Conservation (phyloP, 2,888 invertebrate genomes). For the Leptopilina drosophilae region DNA sequence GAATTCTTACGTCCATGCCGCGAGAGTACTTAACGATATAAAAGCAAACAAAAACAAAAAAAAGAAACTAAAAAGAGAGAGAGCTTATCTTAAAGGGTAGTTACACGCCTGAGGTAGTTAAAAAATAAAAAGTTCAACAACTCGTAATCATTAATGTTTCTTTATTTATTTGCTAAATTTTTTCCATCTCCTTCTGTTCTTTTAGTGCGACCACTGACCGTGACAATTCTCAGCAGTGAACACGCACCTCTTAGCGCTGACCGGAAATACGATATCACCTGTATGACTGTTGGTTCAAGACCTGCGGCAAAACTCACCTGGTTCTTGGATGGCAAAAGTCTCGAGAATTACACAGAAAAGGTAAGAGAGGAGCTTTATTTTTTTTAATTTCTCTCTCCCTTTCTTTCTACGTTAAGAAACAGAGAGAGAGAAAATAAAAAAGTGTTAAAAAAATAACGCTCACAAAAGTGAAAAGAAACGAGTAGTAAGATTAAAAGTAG, state of each 20-base stretch:
- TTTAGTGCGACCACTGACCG: conserved; percentile 88
- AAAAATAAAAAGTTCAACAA: conserved; percentile 30
- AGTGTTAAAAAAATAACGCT: background rate
- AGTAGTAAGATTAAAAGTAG: conserved; percentile 32
- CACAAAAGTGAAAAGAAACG: conserved; percentile 3
- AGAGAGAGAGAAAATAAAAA: background rate
- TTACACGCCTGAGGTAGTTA: background rate
- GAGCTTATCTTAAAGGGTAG: conserved; percentile 33
- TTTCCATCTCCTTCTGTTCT: conserved; percentile 38
- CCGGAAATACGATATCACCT: conserved; percentile 88
- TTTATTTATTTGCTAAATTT: background rate
- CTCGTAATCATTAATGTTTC: conserved; percentile 28
- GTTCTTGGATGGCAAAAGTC: conserved; percentile 87
- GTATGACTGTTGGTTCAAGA: conserved; percentile 89
- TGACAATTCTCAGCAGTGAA: conserved; percentile 88
- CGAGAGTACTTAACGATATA: conserved; percentile 47
- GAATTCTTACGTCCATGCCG: conserved; percentile 48
- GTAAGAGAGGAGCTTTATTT: conserved; percentile 70
- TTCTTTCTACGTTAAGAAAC: no score
- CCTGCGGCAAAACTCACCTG: conserved; percentile 91
- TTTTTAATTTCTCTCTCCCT: no score
- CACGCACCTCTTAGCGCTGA: conserved; percentile 89
- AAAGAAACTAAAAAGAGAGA: no score
- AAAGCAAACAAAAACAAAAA: conserved; percentile 17
- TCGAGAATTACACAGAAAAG: conserved; percentile 79